Evolutionary conservation across 2,888 invertebrate genomes (phyloP).

Genomic region (Allophyes oxyacanthae): DNA sequence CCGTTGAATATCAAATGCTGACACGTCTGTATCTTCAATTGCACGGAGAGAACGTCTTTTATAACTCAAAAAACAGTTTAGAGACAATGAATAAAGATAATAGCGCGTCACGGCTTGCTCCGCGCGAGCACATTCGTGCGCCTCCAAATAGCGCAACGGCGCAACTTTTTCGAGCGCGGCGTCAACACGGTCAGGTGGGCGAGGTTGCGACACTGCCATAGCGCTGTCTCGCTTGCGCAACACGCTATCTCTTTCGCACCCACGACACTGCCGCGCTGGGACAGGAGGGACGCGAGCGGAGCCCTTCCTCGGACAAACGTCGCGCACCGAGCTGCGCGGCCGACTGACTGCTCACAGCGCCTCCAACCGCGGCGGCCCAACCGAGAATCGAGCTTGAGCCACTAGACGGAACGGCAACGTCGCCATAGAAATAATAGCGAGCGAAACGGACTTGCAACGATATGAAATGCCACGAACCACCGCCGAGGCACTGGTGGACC

Average conservation of each 20-base stretch:
- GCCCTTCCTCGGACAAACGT: slow-evolving; percentile 85
- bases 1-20: slow-evolving; percentile 65
- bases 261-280: slow-evolving; percentile 59
- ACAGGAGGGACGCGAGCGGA: slow-evolving; percentile 75
- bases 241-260: slow-evolving; percentile 77
- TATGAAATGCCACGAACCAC: slow-evolving; percentile 86
- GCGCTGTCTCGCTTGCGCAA: slow-evolving; percentile 71
- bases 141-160: slow-evolving; percentile 89
- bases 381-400: slow-evolving; percentile 75
- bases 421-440: slow-evolving; percentile 79
- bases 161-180: slow-evolving; percentile 89
- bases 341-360: slow-evolving; percentile 83
- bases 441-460: slow-evolving; percentile 81
- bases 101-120: slow-evolving; percentile 82
- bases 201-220: slow-evolving; percentile 89
- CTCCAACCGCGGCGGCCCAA: slow-evolving; percentile 66
- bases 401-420: slow-evolving; percentile 80
- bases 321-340: slow-evolving; percentile 88
- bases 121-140: slow-evolving; percentile 86
- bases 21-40: slow-evolving; percentile 63
- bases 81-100: slow-evolving; percentile 79
- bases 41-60: slow-evolving; percentile 60
- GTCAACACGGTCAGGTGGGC: slow-evolving; percentile 90
- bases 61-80: slow-evolving; percentile 71
- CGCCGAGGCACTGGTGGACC: slow-evolving; percentile 80